Conservation (phyloP, 2,113 vertebrate species). For the Cyanistes caeruleus region DNA sequence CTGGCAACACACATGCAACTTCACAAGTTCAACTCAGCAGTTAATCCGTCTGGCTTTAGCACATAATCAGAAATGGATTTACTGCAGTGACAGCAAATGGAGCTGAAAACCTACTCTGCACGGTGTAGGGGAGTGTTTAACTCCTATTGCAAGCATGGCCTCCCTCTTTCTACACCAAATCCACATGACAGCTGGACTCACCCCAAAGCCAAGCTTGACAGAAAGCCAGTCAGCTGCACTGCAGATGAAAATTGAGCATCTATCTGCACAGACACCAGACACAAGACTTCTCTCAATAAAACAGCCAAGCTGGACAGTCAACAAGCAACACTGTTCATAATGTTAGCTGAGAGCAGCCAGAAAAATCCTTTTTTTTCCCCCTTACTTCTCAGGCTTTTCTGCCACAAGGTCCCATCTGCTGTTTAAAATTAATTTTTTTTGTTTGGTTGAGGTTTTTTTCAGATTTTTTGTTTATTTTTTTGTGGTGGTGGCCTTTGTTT, state of each 20-base stretch:
- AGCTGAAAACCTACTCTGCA: neutral
- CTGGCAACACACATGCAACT: neutral
- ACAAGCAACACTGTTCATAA: neutral
- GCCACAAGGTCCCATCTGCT: constrained; percentile 9
- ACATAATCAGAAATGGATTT: constrained; percentile 26
- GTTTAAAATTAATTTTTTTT: neutral
- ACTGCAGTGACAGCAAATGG: neutral
- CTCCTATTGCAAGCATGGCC: neutral
- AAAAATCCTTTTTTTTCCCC: neutral
- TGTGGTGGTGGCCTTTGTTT: neutral
- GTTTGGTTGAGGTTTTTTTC: neutral
- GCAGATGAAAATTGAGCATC: neutral
- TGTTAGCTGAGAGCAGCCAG: neutral
- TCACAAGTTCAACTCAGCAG: neutral
- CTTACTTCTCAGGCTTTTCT: neutral
- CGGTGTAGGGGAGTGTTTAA: neutral
- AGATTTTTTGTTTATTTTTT: neutral
- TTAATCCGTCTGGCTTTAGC: neutral
- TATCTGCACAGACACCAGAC: neutral
- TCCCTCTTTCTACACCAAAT: neutral
- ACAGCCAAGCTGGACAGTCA: neutral
- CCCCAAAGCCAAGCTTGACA: neutral
- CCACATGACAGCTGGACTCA: neutral
- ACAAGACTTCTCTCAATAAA: neutral
- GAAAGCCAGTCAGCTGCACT: constrained; percentile 12